Base-by-base conservation (phyloP, 2,797 vertebrate species). In the Lutjanus argentimaculatus region DNA sequence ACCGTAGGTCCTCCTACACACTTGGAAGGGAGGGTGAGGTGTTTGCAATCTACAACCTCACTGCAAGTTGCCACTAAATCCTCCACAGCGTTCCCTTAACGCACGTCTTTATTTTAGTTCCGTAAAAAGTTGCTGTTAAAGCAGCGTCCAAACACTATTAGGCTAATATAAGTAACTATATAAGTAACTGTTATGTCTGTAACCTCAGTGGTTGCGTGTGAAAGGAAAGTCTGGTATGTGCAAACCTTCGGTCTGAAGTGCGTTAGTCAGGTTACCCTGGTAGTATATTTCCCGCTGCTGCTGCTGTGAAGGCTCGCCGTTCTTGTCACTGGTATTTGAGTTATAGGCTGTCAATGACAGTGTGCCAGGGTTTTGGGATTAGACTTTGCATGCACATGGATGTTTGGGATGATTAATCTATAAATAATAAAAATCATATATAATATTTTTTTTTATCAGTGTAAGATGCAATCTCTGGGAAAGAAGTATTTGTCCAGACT, bases 301-400 rank as follows among this genome's bases (percentile, higher is more conserved):
- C 87, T 55, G 67, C 42, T 40, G 69, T n/a, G 66, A 72, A 46
- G 3, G 80, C 80, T 72, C 13, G 69, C 77, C 62, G 84, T 74
- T 85, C 82, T 72, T 88, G 78, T 75, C 78, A 70, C 65, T 80
- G 77, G 48, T 36, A 57, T 85, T 56, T 87, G 91, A 91, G 71
- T 92, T 88, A 91, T 81, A 75, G 72, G 65, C 77, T 81, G 85
- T 77, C 72, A 40, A 22, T 61, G 84, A 69, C 61, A 45, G 14
- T 0, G 19, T 56, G 80, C 67, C 80, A 79, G 30, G 59, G 78
- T 65, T 46, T 75, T 67, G 55, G 82, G 85, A 87, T 90, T 90
- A 85, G 73, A 83, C 85, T 89, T 88, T 85, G 87, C 86, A 89
- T 76, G 80, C 67, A 72, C 70, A 72, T 52, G 68, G 58, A 91